Evolutionary conservation across 2,113 vertebrate species (phyloP).

Genomic region (Sylvilagus bachmani): DNA sequence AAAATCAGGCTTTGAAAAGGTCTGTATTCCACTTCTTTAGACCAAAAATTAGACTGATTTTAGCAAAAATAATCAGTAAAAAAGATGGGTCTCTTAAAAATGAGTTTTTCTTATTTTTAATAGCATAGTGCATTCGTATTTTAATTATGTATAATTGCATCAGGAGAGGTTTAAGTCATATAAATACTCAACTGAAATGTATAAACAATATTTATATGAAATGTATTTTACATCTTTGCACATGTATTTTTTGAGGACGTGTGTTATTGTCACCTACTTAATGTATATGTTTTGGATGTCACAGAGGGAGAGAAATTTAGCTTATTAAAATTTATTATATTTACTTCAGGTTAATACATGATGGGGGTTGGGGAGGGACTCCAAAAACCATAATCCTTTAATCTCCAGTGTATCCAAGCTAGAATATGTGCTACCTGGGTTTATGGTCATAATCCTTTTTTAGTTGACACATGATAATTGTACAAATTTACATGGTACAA

Average conservation of each 20-base stretch:
- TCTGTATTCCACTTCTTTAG: not conserved
- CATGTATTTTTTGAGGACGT: not conserved
- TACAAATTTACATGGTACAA: not conserved
- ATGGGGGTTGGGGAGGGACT: not conserved
- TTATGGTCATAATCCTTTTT: not conserved
- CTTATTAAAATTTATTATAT: not conserved
- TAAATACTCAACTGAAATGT: not conserved
- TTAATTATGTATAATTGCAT: not conserved
- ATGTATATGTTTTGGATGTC: not conserved
- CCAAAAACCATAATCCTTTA: not conserved
- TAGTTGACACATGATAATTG: not conserved
- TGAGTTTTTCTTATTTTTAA: constrained; percentile 1
- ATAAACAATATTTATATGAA: not conserved
- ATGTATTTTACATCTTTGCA: not conserved
- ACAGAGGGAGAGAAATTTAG: not conserved
- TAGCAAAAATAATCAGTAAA: not conserved
- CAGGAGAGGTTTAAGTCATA: not conserved
- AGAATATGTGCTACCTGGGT: not conserved
- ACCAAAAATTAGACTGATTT: not conserved
- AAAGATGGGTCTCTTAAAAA: not conserved
- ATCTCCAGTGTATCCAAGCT: not conserved
- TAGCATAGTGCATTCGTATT: not conserved
- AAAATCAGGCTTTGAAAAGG: not conserved
- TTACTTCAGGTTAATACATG: not conserved
- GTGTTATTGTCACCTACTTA: not conserved